Evolutionary conservation across 2,888 invertebrate genomes (phyloP).

Genomic region (Aphodius granarius): DNA sequence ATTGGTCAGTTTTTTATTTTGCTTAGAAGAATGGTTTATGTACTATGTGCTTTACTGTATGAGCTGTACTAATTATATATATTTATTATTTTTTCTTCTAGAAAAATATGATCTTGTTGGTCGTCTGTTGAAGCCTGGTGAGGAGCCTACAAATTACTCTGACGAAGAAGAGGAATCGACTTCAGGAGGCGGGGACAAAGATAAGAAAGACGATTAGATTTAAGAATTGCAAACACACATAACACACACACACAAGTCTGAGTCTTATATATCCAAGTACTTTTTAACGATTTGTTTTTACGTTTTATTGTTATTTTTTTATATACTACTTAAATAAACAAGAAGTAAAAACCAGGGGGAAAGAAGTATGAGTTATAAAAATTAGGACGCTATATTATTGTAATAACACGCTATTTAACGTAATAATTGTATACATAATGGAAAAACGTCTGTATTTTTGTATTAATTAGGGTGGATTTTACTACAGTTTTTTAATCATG

Average conservation of each 20-base stretch:
- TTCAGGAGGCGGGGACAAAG: slow-evolving; percentile 54
- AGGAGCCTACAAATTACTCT: slow-evolving; percentile 86
- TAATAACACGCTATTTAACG: neutral
- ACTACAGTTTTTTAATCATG: neutral
- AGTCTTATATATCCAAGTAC: slow-evolving; percentile 25
- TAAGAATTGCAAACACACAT: slow-evolving; percentile 10
- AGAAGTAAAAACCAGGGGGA: slow-evolving; percentile 11
- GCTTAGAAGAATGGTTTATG: too few species aligned
- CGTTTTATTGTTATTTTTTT: slow-evolving; percentile 25
- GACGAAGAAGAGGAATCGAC: slow-evolving; percentile 78
- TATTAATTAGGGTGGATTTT: neutral
- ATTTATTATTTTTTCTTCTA: slow-evolving; percentile 50
- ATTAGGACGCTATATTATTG: neutral
- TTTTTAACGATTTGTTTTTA: slow-evolving; percentile 10
- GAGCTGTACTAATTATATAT: neutral
- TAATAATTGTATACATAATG: neutral
- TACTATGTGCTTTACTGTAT: too few species aligned
- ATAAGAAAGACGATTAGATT: slow-evolving; percentile 44
- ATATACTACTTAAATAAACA: slow-evolving; percentile 28
- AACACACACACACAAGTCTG: slow-evolving; percentile 24
- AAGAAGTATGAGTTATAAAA: neutral
- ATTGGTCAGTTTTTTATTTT: too few species aligned
- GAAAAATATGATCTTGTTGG: slow-evolving; percentile 95
- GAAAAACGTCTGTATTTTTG: neutral
- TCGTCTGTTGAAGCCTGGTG: slow-evolving; percentile 86